A percentile compares a stretch with the other conserved stretches of the same genome.
Conservation (phyloP, 2,113 vertebrate species). For the Pygoscelis adeliae region DNA sequence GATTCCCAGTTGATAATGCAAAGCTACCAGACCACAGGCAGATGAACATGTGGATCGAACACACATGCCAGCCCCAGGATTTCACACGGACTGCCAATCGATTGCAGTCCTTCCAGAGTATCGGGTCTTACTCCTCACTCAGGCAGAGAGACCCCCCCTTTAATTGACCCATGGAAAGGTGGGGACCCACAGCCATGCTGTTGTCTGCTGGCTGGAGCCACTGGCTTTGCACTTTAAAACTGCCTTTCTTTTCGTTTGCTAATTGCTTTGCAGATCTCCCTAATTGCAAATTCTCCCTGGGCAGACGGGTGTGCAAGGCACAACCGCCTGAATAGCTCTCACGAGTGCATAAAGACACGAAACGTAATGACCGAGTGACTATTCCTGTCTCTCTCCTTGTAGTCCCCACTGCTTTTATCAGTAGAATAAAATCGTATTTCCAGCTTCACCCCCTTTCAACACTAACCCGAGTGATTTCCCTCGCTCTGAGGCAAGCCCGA, state of each 20-base stretch:
- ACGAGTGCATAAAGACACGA: background rate
- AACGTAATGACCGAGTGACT: background rate
- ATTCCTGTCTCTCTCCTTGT: background rate
- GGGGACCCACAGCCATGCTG: background rate
- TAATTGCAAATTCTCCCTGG: background rate
- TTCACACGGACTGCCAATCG: background rate
- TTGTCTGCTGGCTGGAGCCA: background rate
- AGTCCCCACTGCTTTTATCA: background rate
- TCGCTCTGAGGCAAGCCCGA: background rate
- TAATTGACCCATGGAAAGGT: background rate
- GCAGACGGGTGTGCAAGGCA: background rate
- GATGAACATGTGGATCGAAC: background rate
- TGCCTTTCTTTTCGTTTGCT: background rate
- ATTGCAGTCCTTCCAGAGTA: background rate
- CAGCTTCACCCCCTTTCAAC: background rate
- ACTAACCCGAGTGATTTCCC: background rate
- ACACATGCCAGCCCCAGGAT: background rate
- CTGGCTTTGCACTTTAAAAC: background rate
- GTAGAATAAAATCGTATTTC: background rate
- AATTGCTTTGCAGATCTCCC: background rate
- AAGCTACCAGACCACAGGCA: background rate
- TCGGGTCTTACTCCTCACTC: background rate
- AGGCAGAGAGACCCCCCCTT: background rate
- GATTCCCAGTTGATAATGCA: background rate
- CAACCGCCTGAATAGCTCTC: background rate